These are phyloP conservation scores for Megaceryle torquata DNA, from an alignment of 2,113 vertebrate genomes.

Conservation along the genomic window DNA sequence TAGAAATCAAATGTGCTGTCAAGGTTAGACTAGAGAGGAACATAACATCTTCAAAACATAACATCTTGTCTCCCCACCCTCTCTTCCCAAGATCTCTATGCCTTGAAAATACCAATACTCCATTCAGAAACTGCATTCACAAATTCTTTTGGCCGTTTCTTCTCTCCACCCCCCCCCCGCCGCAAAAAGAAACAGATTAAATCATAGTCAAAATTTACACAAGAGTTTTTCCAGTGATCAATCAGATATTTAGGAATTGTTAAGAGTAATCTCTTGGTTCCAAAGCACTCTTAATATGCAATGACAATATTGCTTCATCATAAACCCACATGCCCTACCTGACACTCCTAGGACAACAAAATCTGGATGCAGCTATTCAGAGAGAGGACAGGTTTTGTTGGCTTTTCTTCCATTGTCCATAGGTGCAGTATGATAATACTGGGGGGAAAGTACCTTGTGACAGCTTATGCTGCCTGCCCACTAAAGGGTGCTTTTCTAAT, in stretches of 20 bases:
- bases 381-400: background rate
- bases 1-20: background rate
- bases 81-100: background rate
- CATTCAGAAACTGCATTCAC: background rate
- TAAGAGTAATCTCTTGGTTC: background rate
- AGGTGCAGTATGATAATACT: background rate
- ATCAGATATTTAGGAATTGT: background rate
- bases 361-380: background rate
- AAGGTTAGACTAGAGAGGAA: background rate
- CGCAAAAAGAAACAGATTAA: background rate
- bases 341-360: background rate
- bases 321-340: background rate
- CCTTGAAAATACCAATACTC: background rate
- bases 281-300: background rate
- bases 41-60: background rate
- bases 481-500: background rate
- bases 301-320: background rate
- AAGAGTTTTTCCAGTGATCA: background rate
- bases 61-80: background rate
- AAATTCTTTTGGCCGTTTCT: background rate
- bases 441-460: background rate
- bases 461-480: background rate
- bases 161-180: background rate
- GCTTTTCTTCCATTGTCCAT: background rate
- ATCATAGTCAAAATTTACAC: background rate